Conservation (phyloP, 2,113 vertebrate genomes). For the Lipophrys pholis region DNA sequence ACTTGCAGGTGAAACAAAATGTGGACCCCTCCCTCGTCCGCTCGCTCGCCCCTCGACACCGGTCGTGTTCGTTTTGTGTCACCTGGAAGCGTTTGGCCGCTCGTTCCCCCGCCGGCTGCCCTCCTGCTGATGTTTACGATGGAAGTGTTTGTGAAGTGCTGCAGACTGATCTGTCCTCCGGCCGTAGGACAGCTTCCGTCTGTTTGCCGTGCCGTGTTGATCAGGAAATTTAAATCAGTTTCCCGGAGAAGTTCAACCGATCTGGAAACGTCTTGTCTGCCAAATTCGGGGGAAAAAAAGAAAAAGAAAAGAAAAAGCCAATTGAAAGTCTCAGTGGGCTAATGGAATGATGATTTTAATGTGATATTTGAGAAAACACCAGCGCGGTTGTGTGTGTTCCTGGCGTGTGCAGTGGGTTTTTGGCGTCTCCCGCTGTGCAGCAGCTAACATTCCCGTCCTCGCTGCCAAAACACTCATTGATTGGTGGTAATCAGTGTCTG, state of each 20-base stretch:
- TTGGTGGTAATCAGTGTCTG: constrained; percentile 26
- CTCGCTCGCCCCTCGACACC: too few species aligned
- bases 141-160: constrained; percentile 21
- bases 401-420: constrained; percentile 8
- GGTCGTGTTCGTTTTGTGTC: constrained; percentile 32
- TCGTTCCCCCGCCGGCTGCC: constrained; percentile 36
- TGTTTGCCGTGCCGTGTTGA: constrained; percentile 77
- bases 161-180: constrained; percentile 40
- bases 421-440: constrained; percentile 7
- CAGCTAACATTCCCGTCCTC: constrained; percentile 38
- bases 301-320: constrained; percentile 29
- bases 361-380: too few species aligned
- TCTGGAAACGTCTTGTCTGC: constrained; percentile 16
- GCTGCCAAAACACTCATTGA: constrained; percentile 32
- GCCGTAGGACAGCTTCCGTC: constrained; percentile 63
- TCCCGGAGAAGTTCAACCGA: constrained; percentile 71
- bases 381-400: constrained; percentile 16
- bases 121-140: constrained; percentile 36
- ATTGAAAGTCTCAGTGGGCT: constrained; percentile 10
- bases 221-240: constrained; percentile 81
- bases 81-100: constrained; percentile 58
- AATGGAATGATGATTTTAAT: neutral
- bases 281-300: too few species aligned
- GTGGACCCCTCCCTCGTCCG: neutral
- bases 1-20: constrained; percentile 75